Percentiles rank a stretch among this genome's conserved stretches.
Conservation (phyloP, 2,113 vertebrate genomes). For the Hypanus sabinus region DNA sequence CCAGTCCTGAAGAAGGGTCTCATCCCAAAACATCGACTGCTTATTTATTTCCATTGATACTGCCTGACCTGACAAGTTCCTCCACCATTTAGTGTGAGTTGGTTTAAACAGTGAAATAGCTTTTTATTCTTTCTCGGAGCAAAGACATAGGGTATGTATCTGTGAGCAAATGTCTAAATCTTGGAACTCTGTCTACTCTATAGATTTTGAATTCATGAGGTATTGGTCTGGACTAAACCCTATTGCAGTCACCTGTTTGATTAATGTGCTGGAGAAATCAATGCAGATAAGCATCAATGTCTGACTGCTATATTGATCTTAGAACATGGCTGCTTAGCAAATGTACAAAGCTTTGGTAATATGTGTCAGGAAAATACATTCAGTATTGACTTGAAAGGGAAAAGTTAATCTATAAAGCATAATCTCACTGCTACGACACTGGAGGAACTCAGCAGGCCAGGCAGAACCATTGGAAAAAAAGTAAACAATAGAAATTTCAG, state of each 20-base stretch:
- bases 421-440: no score
- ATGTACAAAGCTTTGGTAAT: background rate
- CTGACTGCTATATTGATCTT: background rate
- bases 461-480: no score
- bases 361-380: background rate
- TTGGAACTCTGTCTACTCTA: background rate
- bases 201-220: background rate
- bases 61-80: no score
- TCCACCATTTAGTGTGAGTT: no score
- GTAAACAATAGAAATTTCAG: no score
- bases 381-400: background rate
- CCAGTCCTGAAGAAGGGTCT: no score
- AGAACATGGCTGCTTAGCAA: background rate
- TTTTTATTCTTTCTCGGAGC: background rate
- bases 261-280: background rate
- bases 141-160: background rate
- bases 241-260: background rate
- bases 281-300: background rate
- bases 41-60: no score
- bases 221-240: background rate
- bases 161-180: background rate
- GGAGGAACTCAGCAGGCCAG: no score
- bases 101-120: background rate
- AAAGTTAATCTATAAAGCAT: background rate
- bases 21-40: no score